These are phyloP conservation scores for Pygoscelis adeliae DNA, from an alignment of 2,113 vertebrate genomes.

Conservation along the genomic window DNA sequence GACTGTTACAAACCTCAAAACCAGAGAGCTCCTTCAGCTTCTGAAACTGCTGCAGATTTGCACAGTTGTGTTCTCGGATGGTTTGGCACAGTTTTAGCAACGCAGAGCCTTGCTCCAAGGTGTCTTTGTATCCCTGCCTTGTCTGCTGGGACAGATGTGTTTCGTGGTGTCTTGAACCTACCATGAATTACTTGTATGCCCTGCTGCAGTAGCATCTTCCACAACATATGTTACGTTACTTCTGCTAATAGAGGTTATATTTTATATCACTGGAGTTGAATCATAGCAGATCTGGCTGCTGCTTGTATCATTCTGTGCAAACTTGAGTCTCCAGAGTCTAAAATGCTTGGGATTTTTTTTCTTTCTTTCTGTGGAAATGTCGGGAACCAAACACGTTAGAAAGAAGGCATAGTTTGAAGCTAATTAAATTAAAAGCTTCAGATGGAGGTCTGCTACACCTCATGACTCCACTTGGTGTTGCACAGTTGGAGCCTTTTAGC, in stretches of 20 bases:
- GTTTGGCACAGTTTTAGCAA: background rate
- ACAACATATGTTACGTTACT: background rate
- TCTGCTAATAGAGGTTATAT: background rate
- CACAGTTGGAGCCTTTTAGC: rapidly evolving
- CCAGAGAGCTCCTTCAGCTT: background rate
- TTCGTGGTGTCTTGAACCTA: background rate
- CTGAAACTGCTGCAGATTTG: background rate
- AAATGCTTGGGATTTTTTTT: background rate
- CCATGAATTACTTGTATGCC: background rate
- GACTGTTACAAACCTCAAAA: background rate
- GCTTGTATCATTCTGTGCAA: background rate
- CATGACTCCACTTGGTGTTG: background rate
- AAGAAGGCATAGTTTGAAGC: background rate
- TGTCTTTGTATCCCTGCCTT: background rate
- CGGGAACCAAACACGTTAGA: background rate
- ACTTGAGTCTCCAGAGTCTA: background rate
- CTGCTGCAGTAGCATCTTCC: background rate
- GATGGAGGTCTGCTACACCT: background rate
- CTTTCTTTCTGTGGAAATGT: background rate
- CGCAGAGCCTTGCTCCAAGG: background rate
- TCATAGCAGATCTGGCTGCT: background rate
- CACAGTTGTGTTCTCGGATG: background rate
- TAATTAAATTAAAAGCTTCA: background rate
- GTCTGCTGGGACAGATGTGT: background rate
- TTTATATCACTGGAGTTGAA: background rate